phyloP scores from a whole-genome alignment of 2,888 invertebrate genomes.

The Dasysyrphus tricinctus region DNA sequence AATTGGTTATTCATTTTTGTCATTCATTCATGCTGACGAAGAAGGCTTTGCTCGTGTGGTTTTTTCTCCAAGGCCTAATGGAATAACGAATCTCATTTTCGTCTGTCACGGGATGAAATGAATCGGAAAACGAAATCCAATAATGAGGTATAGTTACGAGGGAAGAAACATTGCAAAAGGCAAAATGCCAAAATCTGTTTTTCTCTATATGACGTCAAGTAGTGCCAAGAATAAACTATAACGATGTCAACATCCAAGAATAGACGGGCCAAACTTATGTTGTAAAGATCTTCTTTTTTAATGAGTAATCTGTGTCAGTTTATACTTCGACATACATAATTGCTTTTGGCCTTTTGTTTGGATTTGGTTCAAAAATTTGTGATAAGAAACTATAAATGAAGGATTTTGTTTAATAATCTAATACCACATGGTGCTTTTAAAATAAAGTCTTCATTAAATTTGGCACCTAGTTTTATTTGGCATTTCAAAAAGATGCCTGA shows the following conservation, averaged over 20 bases:
- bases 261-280: slow-evolving; percentile 35
- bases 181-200: slow-evolving; percentile 67
- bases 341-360: neutral
- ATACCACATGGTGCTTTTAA: no score
- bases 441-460: no score
- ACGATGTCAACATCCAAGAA: slow-evolving; percentile 72
- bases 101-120: slow-evolving; percentile 1
- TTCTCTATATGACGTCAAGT: slow-evolving; percentile 69
- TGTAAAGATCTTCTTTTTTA: neutral
- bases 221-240: slow-evolving; percentile 60
- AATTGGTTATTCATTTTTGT: slow-evolving; percentile 24
- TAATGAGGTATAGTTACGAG: slow-evolving; percentile 9
- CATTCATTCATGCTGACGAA: neutral
- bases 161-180: slow-evolving; percentile 28
- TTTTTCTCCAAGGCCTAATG: neutral
- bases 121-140: slow-evolving; percentile 1
- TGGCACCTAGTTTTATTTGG: no score
- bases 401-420: no score
- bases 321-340: neutral
- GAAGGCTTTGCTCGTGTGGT: neutral
- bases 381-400: no score
- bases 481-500: no score
- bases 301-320: slow-evolving; percentile 34
- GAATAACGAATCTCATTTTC: slow-evolving; percentile 3
- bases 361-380: neutral